These are phyloP conservation scores for Peromyscus californicus DNA, from an alignment of 2,113 vertebrate species.

Conservation along the genomic window DNA sequence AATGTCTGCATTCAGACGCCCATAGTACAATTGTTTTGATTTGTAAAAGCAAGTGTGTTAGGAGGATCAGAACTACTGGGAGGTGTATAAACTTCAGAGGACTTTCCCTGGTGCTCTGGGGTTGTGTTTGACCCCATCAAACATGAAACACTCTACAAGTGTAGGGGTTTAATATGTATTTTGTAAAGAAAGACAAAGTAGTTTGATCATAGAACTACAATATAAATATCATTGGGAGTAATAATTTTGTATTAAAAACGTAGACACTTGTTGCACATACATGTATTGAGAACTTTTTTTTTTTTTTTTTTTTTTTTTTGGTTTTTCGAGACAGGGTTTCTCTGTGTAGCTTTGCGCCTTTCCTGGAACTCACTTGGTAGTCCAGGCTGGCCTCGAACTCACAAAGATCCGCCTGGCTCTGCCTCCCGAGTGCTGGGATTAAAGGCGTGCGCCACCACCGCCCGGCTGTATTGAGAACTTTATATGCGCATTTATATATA, in stretches of 20 bases:
- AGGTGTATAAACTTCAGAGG: constrained; percentile 24
- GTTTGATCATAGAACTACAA: constrained; percentile 32
- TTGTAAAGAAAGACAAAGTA: constrained; percentile 39
- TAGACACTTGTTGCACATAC: not conserved
- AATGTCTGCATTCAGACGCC: constrained; percentile 83
- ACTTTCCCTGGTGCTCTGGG: not conserved
- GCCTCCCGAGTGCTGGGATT: too few relatives aligned
- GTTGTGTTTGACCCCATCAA: not conserved
- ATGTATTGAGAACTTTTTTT: not conserved
- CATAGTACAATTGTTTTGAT: constrained; percentile 83
- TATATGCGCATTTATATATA: not conserved
- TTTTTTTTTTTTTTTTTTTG: too few relatives aligned
- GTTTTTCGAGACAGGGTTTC: too few relatives aligned
- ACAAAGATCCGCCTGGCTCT: too few relatives aligned
- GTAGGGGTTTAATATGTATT: not conserved
- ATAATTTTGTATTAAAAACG: constrained; percentile 16
- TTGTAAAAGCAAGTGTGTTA: constrained; percentile 82
- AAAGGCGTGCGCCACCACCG: too few relatives aligned
- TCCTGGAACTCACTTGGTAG: too few relatives aligned
- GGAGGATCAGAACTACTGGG: constrained; percentile 45
- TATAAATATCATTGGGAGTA: not conserved
- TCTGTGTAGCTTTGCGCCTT: too few relatives aligned
- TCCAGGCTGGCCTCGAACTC: too few relatives aligned
- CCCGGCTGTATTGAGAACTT: not conserved
- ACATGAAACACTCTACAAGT: not conserved